Evolutionary conservation across 2,888 invertebrate species (phyloP).

Genomic region (Pomacea canaliculata): DNA sequence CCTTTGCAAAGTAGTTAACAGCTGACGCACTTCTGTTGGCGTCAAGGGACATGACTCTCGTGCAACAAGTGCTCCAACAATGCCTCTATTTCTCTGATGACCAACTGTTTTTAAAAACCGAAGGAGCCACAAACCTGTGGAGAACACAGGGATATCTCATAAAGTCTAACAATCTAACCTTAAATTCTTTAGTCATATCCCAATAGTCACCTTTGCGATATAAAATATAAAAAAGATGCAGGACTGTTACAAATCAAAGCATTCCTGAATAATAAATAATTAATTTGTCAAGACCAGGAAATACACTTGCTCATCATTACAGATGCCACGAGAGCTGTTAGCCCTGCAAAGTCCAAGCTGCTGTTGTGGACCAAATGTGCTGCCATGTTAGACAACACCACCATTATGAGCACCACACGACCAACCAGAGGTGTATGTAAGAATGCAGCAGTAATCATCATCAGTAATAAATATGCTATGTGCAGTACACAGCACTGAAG

Average conservation of each 20-base stretch:
- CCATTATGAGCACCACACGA: conserved; percentile 51
- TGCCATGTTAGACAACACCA: conserved; percentile 58
- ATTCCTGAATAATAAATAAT: no score
- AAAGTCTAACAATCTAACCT: no score
- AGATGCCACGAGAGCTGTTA: conserved; percentile 53
- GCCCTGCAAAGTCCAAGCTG: conserved; percentile 53
- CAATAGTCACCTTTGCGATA: no score
- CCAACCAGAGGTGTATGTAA: conserved; percentile 57
- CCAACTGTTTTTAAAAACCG: neutral
- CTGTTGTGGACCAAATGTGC: conserved; percentile 51
- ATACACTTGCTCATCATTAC: conserved; percentile 44
- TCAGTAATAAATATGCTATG: conserved; percentile 59
- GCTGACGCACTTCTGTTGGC: conserved; percentile 21
- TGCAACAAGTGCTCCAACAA: no score
- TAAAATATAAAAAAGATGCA: no score
- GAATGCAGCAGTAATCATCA: conserved; percentile 59
- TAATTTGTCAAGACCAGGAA: neutral
- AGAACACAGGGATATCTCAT: neutral
- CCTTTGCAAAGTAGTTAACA: conserved; percentile 25
- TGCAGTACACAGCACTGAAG: conserved; percentile 57
- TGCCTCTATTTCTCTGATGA: no score
- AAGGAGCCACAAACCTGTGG: conserved; percentile 17
- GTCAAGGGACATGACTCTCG: conserved; percentile 20
- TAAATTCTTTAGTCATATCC: no score
- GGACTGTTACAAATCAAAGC: no score